Evolutionary conservation across 2,113 vertebrate species (phyloP), one percentile per base, ranked within the genome.

Genomic region (Reinhardtius hippoglossoides): DNA sequence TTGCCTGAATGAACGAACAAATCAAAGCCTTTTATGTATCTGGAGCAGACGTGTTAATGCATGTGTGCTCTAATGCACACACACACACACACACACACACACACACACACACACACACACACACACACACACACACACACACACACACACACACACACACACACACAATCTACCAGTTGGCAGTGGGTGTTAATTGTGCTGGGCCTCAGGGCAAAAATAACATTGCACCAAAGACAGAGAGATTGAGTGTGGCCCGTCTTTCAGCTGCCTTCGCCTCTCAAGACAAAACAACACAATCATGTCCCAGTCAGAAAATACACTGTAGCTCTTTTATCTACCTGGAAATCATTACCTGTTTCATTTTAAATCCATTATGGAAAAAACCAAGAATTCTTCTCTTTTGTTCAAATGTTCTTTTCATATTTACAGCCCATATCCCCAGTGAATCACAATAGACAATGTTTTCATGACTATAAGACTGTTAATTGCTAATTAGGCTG

Each of bases 401-500:
- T 72, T 78, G 44, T 81, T 71, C 18, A 75, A 8, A 55, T 70
- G 31, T 68, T 60, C 31, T 71, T 68, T 66, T 74, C 76, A 73
- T 81, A 72, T 76, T 75, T 64, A 72, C 67, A 50, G 65, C 58
- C 57, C 55, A 12, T 46, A 35, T 78, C 81, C 76, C 48, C 71
- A 65, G 77, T 83, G 71, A 70, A 55, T 87, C 78, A 80, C 81
- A 44, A n/a, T 6, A 69, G 86, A 64, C 78, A 14, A 46, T 88
- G 83, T 90, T 93, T 91, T 88, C 85, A 88, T 77, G 83, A 74
- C 72, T 83, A 73, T 88, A 78, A 74, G 87, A 81, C 58, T 84
- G 87, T 88, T 92, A 90, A 92, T 91, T 92, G 86, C 87, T 91
- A 89, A 93, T 93, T 89, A 92, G 87, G 72, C 83, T 46, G 67